Base-by-base conservation (phyloP, 1,140 invertebrate species). In the Drosophila auraria region DNA sequence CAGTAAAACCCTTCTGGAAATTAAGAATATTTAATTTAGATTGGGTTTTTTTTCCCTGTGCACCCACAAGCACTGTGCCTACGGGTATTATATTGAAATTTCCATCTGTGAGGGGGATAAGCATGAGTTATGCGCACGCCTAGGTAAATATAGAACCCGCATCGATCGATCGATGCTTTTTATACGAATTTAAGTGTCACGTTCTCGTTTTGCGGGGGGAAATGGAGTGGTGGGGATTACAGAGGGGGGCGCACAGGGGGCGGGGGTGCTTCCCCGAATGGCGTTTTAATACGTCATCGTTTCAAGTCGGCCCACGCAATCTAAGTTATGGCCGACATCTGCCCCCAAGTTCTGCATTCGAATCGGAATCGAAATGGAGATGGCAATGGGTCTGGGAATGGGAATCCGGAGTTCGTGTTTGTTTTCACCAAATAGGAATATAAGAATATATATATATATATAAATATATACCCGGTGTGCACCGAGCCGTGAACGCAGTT, bases 91-190 rank as follows among this genome's bases (percentile, higher is more conserved):
- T 83, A 83, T 73, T 87, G 50, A 68, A 78, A 75, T 64, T 82
- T 78, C 25, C 68, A 65, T 53, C 40, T 36, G 65, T 36, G 65
- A 65, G 53, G 79, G 59, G 74, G 69, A 83, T 90, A 84, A 89
- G 82, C 86, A 89, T 89, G 84, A 89, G 74, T 89, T 84, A 87
- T 87, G 84, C 72, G 45, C 53, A 78, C 63, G 78, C 60, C 60
- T 90, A 89, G 86, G 78, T 89, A 89, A 90, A 90, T 89, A 89
- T 89, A 89, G 86, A 89, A 76, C 84, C 84, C 86, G 86, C 84
- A 90, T 74, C 80, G 81, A 84, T 76, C 84, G 82, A 89, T 90
- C 81, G 82, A 90, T 90, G 75, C 79, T 82, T 90, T 90, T 90
- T 86, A 90, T 90, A 86, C 63, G 82, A 80, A 86, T 90, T 90